These are phyloP conservation scores for Melieria omissa DNA, from an alignment of 2,888 invertebrate genomes.

Conservation along the genomic window DNA sequence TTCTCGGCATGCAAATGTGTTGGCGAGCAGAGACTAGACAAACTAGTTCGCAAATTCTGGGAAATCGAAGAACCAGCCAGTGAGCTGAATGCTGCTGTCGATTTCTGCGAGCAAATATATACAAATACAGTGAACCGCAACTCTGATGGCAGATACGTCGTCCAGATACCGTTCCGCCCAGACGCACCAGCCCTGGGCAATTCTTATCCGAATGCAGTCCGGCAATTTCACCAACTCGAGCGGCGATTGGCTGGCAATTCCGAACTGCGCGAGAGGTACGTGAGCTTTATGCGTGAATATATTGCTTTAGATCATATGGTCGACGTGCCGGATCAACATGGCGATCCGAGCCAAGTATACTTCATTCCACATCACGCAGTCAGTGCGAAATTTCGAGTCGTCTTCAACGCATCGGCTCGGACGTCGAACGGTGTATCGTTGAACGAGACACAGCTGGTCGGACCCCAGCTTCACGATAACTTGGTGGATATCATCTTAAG, in stretches of 20 bases:
- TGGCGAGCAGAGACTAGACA: neutral
- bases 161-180: constrained; percentile 23
- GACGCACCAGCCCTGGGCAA: constrained; percentile 16
- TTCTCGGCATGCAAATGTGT: neutral
- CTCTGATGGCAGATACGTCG: constrained; percentile 7
- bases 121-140: neutral
- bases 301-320: constrained; percentile 68
- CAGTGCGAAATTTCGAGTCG: constrained; percentile 30
- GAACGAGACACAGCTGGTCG: constrained; percentile 29
- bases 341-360: constrained; percentile 2
- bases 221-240: constrained; percentile 1
- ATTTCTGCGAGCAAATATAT: no score
- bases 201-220: constrained; percentile 4
- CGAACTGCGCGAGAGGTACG: neutral
- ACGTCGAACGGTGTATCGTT: constrained; percentile 29
- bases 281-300: neutral
- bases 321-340: constrained; percentile 67
- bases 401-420: constrained; percentile 33
- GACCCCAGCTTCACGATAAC: constrained; percentile 25
- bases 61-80: neutral
- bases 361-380: constrained; percentile 37
- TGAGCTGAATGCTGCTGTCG: no score
- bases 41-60: neutral
- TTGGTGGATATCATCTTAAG: constrained; percentile 22
- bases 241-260: constrained; percentile 8